Base-by-base conservation (phyloP, 2,113 vertebrate species). In the Hystrix cristata region DNA sequence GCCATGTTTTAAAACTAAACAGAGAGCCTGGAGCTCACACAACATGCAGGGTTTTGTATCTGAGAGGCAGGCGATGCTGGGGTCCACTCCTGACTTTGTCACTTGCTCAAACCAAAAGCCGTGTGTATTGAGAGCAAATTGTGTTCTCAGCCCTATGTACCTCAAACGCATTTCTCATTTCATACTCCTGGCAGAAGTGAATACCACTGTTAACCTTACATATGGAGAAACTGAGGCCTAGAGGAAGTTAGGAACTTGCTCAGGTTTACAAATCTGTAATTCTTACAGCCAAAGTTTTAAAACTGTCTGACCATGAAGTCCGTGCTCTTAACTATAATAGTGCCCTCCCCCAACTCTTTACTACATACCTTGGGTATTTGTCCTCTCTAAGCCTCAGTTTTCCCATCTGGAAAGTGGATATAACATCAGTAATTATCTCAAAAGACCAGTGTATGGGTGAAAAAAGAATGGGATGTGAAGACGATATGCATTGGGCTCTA, bases 381-480 rank as follows among this genome's bases (percentile, higher is more conserved):
- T 53, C 7, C 11, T 46, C 7, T 71, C 25, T 65, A 53, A 90
- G 18, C 55, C 21, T 87, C 7, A 53, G 62, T 79, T 60, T 92
- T 25, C n/a, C 89, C 67, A 69, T 74, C 86, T 92, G 51, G 48
- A 27, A 92, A 92, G 55, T 72, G 38, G 48, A 57, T 14, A 55
- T 88, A 82, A 59, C 76, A 92, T 55, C 38, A 67, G 16, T 62
- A 96, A 81, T 67, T 46, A 53, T 38, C 48, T 89, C 43, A 51
- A 90, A 90, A 94, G 27, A 82, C 15, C 19, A 85, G 34, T 1
- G 15, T 31, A 69, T 59, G 72, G 16, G n/a, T 48, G 31, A 90
- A 90, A 93, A 93, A 81, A 74, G 67, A 65, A 91, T 90, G 46
- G n/a, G 38, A 53, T 64, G 8, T 55, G 65, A 96, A 86, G 21